A percentile compares a stretch with the other conserved stretches of the same genome.
These are phyloP conservation scores for Lepidurus apus DNA, from an alignment of 1,140 invertebrate species.

Conservation along the genomic window DNA sequence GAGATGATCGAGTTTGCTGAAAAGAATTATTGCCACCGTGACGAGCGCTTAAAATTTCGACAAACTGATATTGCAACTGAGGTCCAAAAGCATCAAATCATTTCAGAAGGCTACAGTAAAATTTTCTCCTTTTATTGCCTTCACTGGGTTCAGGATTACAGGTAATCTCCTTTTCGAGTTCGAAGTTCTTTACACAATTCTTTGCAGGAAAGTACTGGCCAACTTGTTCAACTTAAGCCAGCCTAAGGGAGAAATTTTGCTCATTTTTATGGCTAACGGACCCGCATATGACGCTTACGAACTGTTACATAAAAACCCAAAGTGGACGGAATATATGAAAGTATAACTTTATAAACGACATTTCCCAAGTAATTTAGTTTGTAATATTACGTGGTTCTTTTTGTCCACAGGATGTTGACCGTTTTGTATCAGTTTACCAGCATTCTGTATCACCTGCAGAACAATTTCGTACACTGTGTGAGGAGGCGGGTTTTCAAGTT, in stretches of 20 bases:
- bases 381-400: background rate
- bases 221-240: slow-evolving; percentile 61
- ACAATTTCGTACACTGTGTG: slow-evolving; percentile 55
- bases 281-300: slow-evolving; percentile 65
- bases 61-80: slow-evolving; percentile 58
- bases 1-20: slow-evolving; percentile 64
- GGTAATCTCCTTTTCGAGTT: slow-evolving; percentile 47
- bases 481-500: slow-evolving; percentile 58
- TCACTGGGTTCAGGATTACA: slow-evolving; percentile 71
- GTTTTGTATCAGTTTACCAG: slow-evolving; percentile 47
- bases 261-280: slow-evolving; percentile 62
- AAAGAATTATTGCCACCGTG: slow-evolving; percentile 45
- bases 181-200: background rate
- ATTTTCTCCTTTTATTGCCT: slow-evolving; percentile 73
- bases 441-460: slow-evolving; percentile 55
- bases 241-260: slow-evolving; percentile 59
- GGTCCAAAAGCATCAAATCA: slow-evolving; percentile 43
- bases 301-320: slow-evolving; percentile 50
- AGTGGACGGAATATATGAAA: slow-evolving; percentile 62
- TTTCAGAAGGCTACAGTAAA: slow-evolving; percentile 54
- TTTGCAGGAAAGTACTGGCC: slow-evolving; percentile 52
- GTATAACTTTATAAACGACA: slow-evolving; percentile 34
- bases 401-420: slow-evolving; percentile 49
- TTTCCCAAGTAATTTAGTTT: too few relatives aligned
- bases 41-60: slow-evolving; percentile 52